A percentile compares a stretch with the other conserved stretches of the same genome.
Evolutionary conservation across 2,113 vertebrate genomes (phyloP).

Genomic region (Smithornis capensis): DNA sequence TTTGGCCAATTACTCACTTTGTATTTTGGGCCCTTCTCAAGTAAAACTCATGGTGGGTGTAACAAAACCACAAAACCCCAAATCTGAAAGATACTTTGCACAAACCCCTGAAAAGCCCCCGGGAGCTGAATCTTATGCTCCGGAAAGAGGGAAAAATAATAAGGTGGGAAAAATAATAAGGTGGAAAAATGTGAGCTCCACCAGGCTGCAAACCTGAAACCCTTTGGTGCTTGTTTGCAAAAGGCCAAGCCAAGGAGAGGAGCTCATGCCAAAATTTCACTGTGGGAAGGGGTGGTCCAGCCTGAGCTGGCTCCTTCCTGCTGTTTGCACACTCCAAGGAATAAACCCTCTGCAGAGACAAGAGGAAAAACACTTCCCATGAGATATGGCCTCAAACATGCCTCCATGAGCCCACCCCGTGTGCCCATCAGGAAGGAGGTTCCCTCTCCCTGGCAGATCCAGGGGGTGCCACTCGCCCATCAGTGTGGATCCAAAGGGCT

Average conservation of each 20-base stretch:
- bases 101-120: background rate
- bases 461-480: background rate
- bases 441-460: background rate
- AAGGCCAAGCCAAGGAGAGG: background rate
- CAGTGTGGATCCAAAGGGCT: fast-evolving
- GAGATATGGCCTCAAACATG: fast-evolving
- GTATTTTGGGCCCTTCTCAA: background rate
- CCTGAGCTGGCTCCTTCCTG: background rate
- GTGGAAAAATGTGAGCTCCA: background rate
- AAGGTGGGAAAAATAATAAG: too few species aligned
- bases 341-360: background rate
- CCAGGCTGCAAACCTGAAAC: background rate
- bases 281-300: background rate
- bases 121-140: background rate
- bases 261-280: background rate
- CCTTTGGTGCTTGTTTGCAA: background rate
- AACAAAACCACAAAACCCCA: background rate
- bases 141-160: background rate
- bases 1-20: background rate
- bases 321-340: too few species aligned
- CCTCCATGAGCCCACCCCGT: fast-evolving
- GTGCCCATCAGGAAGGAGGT: background rate
- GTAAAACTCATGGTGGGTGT: background rate
- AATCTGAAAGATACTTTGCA: background rate
- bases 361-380: background rate